Evolutionary conservation across 1,140 invertebrate species (phyloP), one percentile per base, ranked within the genome.

Genomic region (Glossosoma conforme): DNA sequence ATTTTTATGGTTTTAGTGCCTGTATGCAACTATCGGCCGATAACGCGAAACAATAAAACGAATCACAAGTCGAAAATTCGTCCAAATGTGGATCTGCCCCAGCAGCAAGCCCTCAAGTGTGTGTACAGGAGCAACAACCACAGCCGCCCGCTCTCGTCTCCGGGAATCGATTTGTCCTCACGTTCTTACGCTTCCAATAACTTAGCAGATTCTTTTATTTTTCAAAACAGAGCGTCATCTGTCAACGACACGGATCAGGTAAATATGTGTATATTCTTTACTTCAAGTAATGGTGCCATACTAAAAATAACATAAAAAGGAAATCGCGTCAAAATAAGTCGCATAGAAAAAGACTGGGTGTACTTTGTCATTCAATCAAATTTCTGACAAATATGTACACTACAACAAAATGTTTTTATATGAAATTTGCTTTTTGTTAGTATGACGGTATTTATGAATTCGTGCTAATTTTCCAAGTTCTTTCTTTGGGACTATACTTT

Each of bases 161-260:
- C 48, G 5, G 41, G 19, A 38, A 4, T 38, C 5, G 36, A 38
- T 6, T 8, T 43, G 15, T 43, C 40, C 1, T 19, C 32, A n/a
- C 30, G 48, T 19, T 19, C 48, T 20, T 44, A 42, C 17, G 48
- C 30, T 30, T 19, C 32, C 3, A 41, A 44, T 15, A 20, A 19
- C 2, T 17, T 49, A 13, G 28, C 40, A 2, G 41, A 44, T 17
- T 22, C 48, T 9, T 33, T 41, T 8, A 21, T 24, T 14, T 24
- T 38, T 14, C 30, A 24, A n/a, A 44, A 43, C 9, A 20, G 30
- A 25, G 19, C 22, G 1, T 21, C 25, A 24, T 25, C 35, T n/a
- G 15, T 25, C 8, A 44, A 22, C 30, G 48, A 51, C 13, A 35
- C 18, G n/a, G 48, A 51, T 35, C 48, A 54, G 15, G 38, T 54